Evolutionary conservation across 2,113 vertebrate genomes (phyloP).

Genomic region (Balaeniceps rex): DNA sequence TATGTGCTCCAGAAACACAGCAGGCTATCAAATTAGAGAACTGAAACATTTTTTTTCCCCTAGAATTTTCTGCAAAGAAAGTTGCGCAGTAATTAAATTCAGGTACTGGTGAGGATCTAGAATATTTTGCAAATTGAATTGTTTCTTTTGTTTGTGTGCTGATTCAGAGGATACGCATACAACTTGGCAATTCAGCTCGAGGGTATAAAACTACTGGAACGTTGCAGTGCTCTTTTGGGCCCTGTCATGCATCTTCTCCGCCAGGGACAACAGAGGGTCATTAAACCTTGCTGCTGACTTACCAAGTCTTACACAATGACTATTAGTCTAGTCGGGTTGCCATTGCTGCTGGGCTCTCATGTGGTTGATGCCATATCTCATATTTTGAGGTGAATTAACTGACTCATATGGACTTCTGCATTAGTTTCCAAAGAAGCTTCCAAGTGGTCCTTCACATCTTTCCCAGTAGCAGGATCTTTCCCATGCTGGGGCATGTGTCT

Average conservation of each 20-base stretch:
- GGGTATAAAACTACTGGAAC: neutral
- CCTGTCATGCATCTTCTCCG: neutral
- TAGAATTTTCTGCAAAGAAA: neutral
- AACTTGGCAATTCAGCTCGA: neutral
- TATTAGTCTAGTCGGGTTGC: neutral
- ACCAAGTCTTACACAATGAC: neutral
- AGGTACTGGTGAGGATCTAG: neutral
- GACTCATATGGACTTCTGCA: accelerated
- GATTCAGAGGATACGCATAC: too few species aligned
- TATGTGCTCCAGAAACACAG: neutral
- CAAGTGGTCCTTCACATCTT: neutral
- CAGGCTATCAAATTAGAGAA: neutral
- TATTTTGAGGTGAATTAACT: neutral
- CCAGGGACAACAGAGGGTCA: neutral
- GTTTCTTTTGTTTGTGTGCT: neutral
- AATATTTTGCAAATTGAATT: neutral
- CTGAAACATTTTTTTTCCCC: neutral
- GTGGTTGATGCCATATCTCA: accelerated
- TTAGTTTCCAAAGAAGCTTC: neutral
- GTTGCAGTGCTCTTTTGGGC: accelerated
- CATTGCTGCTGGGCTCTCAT: neutral
- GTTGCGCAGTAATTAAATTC: neutral
- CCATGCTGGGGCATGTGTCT: accelerated
- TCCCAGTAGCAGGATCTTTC: neutral
- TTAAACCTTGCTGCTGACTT: neutral